phyloP scores from a whole-genome alignment of 2,888 invertebrate genomes.

The Torymus texanus region DNA sequence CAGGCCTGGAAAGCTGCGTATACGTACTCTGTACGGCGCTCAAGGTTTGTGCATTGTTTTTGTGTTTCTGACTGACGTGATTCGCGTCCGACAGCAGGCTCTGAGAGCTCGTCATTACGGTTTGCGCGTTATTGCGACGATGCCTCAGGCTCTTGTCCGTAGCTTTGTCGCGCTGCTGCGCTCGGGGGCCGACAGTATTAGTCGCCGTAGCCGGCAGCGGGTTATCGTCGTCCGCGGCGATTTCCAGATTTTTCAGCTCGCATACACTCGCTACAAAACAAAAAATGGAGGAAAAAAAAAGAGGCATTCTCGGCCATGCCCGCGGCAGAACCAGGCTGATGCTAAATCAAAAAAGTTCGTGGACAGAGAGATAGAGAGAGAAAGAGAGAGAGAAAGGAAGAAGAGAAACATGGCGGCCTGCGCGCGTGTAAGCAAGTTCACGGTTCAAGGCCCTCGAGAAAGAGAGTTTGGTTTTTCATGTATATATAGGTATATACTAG shows the following conservation, averaged over 20 bases:
- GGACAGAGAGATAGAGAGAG: no score
- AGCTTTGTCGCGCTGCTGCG: constrained; percentile 43
- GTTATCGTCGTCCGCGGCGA: constrained; percentile 54
- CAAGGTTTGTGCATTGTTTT: constrained; percentile 68
- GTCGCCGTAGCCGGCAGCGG: no score
- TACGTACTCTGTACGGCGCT: constrained; percentile 68
- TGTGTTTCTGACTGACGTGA: constrained; percentile 63
- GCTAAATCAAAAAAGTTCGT: constrained; percentile 32
- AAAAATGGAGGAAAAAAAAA: constrained; percentile 50
- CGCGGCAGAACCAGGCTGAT: neutral
- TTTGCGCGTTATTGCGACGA: constrained; percentile 62
- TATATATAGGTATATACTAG: no score
- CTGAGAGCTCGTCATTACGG: constrained; percentile 65
- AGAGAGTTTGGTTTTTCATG: no score
- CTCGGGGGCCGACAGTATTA: no score
- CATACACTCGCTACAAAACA: constrained; percentile 72
- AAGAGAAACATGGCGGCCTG: constrained; percentile 14
- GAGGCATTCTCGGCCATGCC: constrained; percentile 49
- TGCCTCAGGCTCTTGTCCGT: constrained; percentile 68
- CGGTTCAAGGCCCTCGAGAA: no score
- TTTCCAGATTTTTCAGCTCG: constrained; percentile 73
- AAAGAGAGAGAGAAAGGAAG: no score
- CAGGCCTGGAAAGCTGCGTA: constrained; percentile 69
- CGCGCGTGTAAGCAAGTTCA: no score
- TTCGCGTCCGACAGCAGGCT: constrained; percentile 63